Evolutionary conservation across 1,140 invertebrate genomes (phyloP).

Genomic region (Zaprionus davidi): DNA sequence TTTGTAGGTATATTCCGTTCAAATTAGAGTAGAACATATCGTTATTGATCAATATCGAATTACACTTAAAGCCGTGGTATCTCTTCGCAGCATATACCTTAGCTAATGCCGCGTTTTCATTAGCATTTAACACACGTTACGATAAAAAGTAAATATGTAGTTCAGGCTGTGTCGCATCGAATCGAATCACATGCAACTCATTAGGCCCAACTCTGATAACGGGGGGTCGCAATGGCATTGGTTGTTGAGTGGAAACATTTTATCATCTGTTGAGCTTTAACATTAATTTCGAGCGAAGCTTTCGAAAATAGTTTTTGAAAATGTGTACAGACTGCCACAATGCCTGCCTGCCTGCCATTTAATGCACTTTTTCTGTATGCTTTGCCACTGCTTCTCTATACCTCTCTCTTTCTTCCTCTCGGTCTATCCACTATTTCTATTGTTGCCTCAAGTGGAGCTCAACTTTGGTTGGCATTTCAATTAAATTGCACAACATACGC

Average conservation of each 20-base stretch:
- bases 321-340: not conserved
- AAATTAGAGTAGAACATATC: not conserved
- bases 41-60: not conserved
- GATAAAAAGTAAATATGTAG: slow-evolving; percentile 11
- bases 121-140: not conserved
- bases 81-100: not conserved
- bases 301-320: slow-evolving; percentile 8
- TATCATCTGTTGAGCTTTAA: slow-evolving; percentile 10
- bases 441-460: slow-evolving; percentile 30
- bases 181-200: slow-evolving; percentile 46
- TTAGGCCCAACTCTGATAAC: slow-evolving; percentile 40
- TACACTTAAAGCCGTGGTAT: not conserved
- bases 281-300: slow-evolving; percentile 1
- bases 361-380: slow-evolving; percentile 18
- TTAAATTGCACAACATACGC: slow-evolving; percentile 61
- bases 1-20: no score
- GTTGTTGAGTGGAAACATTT: slow-evolving; percentile 17
- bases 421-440: slow-evolving; percentile 1
- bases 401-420: not conserved
- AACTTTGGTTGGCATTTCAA: slow-evolving; percentile 60
- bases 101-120: slow-evolving; percentile 7
- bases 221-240: slow-evolving; percentile 10
- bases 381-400: not conserved
- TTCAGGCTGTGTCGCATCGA: not conserved
- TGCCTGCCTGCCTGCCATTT: not conserved